Base-by-base conservation (phyloP, 1,140 invertebrate species). In the Drosophila virilis region DNA sequence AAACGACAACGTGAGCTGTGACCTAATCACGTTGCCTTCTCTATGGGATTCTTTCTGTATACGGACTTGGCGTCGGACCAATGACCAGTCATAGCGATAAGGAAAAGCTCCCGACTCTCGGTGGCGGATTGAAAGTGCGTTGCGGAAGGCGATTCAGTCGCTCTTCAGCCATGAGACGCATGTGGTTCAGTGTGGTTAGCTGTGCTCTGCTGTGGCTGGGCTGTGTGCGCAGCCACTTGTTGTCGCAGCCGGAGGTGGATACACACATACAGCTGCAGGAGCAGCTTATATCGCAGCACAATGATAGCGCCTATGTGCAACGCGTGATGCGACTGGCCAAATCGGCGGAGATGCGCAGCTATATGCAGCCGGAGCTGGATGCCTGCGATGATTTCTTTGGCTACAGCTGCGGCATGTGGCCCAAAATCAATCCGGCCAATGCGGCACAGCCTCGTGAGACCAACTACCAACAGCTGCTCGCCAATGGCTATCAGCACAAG, bases 331-430 rank as follows among this genome's bases (percentile, higher is more conserved):
- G 86, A 3, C 61, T 85, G 62, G 78, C 90, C 37, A 91, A 91
- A 43, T 69, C 83, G 12, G 90, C 90, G 1, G 90, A 91, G 74
- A 91, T 91, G 73, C 78, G 80, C 10, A 91, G 85, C 71, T 91
- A 78, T 42, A 91, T 91, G 83, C 66, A 78, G 2, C 33, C 73
- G 9, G 73, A 82, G 1, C 17, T 54, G 22, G 57, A 82, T 33
- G 61, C 78, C 8, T 91, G 90, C 68, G 90, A 90, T 6, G 82
- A 91, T 28, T 91, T 91, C 46, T 91, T 77, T 38, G 74, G 67
- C 28, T 83, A 85, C 58, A 86, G 83, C 45, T 91, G 90, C 61
- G 90, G 90, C 12, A 90, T 78, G 37, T 91, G 90, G 90, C 72
- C 86, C 10, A 78, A 80, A 46, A 80, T 91, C 4, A 85, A 91